A percentile compares a stretch with the other conserved stretches of the same genome.
These are phyloP conservation scores for Drosophila heteroneura DNA, from an alignment of 2,888 invertebrate species.

Conservation along the genomic window DNA sequence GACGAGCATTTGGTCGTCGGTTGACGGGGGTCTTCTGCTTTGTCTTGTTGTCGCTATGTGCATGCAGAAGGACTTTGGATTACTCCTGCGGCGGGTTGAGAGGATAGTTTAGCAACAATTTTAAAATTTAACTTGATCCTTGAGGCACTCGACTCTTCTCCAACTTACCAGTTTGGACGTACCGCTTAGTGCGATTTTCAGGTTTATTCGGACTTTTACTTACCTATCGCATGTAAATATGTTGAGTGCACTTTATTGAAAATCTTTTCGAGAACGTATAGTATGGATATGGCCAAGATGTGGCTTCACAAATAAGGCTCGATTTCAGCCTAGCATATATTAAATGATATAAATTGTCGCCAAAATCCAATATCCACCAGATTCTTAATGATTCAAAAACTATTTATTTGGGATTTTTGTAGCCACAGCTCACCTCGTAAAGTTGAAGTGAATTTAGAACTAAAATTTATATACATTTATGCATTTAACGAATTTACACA, in stretches of 20 bases:
- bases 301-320: background rate
- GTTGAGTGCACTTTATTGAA: background rate
- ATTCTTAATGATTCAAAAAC: background rate
- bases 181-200: too few relatives aligned
- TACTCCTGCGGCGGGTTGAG: background rate
- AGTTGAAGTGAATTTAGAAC: conserved; percentile 12
- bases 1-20: rapidly evolving
- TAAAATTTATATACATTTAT: conserved; percentile 10
- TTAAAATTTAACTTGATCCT: background rate
- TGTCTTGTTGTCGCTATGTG: background rate
- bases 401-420: background rate
- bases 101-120: background rate
- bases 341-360: background rate
- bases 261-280: background rate
- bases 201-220: background rate
- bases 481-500: conserved; percentile 2
- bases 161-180: background rate
- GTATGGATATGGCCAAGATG: background rate
- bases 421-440: background rate
- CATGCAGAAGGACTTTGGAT: background rate
- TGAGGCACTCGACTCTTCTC: background rate
- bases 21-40: background rate
- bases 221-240: background rate
- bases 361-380: background rate
- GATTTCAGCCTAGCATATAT: too few relatives aligned